These are phyloP conservation scores for Poecilia velifera DNA, from an alignment of 2,797 vertebrate genomes.

Conservation along the genomic window DNA sequence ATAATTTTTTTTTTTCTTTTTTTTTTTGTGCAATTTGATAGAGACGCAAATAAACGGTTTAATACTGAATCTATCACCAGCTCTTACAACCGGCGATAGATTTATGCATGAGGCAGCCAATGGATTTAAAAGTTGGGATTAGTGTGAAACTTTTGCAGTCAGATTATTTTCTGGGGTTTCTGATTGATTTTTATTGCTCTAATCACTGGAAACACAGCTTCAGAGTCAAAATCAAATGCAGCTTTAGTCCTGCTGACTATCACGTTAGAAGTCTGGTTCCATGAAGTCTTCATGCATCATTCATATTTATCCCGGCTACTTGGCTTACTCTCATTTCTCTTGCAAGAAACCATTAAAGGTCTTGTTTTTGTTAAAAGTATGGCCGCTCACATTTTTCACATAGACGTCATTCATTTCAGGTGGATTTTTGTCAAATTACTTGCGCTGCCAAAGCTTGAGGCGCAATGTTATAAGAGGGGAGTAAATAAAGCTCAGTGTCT, in stretches of 20 bases:
- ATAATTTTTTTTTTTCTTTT: neutral
- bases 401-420: neutral
- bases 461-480: neutral
- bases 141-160: neutral
- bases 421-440: neutral
- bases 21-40: neutral
- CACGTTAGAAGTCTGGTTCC: neutral
- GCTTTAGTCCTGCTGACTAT: neutral
- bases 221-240: neutral
- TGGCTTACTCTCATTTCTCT: neutral
- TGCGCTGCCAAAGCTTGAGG: neutral
- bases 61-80: neutral
- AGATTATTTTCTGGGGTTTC: neutral
- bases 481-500: neutral
- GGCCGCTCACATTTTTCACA: neutral
- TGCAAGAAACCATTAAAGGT: neutral
- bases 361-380: neutral
- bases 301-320: neutral
- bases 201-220: neutral
- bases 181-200: neutral
- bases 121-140: neutral
- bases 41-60: neutral
- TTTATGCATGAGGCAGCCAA: neutral
- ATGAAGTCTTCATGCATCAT: neutral
- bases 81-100: neutral